A percentile compares a stretch with the other conserved stretches of the same genome.
Evolutionary conservation across 2,113 vertebrate genomes (phyloP).

Genomic region (Cheirogaleus medius): DNA sequence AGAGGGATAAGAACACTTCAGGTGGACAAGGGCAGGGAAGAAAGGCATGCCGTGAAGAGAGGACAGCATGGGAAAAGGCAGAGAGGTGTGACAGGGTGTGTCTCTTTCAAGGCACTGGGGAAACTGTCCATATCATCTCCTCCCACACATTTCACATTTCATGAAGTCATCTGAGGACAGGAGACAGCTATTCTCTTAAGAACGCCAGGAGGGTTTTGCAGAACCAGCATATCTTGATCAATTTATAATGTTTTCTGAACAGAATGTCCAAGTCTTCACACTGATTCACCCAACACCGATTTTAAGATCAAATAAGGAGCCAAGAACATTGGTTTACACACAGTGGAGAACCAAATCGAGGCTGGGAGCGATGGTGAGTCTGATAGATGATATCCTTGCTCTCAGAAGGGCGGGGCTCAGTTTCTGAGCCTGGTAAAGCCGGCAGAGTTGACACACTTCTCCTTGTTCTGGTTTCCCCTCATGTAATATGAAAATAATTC

Average conservation of each 20-base stretch:
- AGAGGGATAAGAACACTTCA: neutral
- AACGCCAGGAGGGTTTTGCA: conserved; percentile 53
- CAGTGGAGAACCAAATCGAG: neutral
- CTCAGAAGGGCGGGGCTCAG: neutral
- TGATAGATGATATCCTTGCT: neutral
- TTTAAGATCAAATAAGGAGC: conserved; percentile 63
- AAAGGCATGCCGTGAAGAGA: neutral
- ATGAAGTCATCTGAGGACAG: conserved; percentile 61
- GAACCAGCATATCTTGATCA: conserved; percentile 53
- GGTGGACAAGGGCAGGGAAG: neutral
- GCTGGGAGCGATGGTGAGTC: neutral
- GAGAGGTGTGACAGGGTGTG: neutral
- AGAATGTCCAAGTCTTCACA: conserved; percentile 66
- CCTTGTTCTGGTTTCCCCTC: neutral
- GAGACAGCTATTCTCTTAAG: conserved; percentile 38
- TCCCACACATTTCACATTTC: neutral
- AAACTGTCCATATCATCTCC: neutral
- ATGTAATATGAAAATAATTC: neutral
- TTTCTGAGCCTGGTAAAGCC: neutral
- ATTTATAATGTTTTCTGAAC: conserved; percentile 73
- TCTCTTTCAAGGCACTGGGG: neutral
- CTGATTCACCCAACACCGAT: conserved; percentile 57
- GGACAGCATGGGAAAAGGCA: neutral
- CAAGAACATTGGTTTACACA: conserved; percentile 53
- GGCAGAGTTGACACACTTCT: neutral